Evolutionary conservation across 2,888 invertebrate species (phyloP).

Genomic region (Spisula solida): DNA sequence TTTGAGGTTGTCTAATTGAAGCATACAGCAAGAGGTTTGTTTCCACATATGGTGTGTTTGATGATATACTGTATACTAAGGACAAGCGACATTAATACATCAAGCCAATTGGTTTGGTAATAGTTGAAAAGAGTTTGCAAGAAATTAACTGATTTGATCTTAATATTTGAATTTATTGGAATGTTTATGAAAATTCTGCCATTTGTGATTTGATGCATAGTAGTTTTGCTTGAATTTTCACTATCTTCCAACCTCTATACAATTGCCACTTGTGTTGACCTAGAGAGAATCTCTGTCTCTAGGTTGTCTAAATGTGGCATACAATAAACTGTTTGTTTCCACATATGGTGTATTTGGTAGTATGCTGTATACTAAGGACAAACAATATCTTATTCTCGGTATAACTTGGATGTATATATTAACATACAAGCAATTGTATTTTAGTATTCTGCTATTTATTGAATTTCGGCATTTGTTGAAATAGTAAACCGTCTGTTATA

Average conservation of each 20-base stretch:
- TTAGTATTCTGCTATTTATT: too few species aligned
- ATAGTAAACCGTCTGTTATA: too few species aligned
- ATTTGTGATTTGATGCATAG: too few species aligned
- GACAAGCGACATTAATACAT: neutral
- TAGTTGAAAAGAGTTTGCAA: too few species aligned
- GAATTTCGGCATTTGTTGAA: neutral
- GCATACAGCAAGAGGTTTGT: conserved; percentile 41
- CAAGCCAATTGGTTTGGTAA: too few species aligned
- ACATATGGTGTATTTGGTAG: conserved; percentile 28
- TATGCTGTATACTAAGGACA: conserved; percentile 43
- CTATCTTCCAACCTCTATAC: too few species aligned
- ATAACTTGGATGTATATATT: too few species aligned
- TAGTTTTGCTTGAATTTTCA: too few species aligned
- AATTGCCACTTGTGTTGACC: conserved; percentile 16
- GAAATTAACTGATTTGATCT: too few species aligned
- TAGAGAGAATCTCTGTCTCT: neutral
- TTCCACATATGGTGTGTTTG: conserved; percentile 44
- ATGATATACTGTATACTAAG: conserved; percentile 46
- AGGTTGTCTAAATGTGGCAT: conserved; percentile 36
- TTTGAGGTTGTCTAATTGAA: conserved; percentile 32
- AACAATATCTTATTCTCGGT: neutral
- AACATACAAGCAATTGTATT: too few species aligned
- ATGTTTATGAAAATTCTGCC: too few species aligned
- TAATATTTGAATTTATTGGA: neutral
- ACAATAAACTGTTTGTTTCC: conserved; percentile 32